Conservation (phyloP, 2,888 invertebrate genomes). For the Cheiracanthium punctorium region DNA sequence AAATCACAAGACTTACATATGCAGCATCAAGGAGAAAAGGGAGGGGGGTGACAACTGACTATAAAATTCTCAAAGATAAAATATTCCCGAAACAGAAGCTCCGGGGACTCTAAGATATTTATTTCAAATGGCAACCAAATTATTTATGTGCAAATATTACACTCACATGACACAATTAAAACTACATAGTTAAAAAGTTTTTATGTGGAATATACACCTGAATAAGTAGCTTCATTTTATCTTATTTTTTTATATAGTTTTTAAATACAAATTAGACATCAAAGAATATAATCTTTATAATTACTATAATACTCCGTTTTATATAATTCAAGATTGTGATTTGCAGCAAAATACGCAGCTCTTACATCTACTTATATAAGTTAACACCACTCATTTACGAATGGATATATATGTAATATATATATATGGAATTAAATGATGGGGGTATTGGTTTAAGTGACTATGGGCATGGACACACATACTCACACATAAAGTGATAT, state of each 20-base stretch:
- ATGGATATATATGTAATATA: no score
- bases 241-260: slow-evolving; percentile 25
- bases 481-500: slow-evolving; percentile 54
- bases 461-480: slow-evolving; percentile 64
- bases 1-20: slow-evolving; percentile 67
- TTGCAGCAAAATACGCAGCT: slow-evolving; percentile 69
- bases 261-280: slow-evolving; percentile 70
- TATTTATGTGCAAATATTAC: slow-evolving; percentile 64
- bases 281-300: slow-evolving; percentile 69
- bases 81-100: slow-evolving; percentile 52
- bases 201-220: slow-evolving; percentile 64
- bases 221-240: slow-evolving; percentile 57
- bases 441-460: slow-evolving; percentile 44
- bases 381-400: slow-evolving; percentile 51
- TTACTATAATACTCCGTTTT: slow-evolving; percentile 63
- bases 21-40: slow-evolving; percentile 57
- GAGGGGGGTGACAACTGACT: slow-evolving; percentile 61
- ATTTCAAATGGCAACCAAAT: slow-evolving; percentile 66
- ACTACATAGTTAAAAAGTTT: slow-evolving; percentile 66
- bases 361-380: slow-evolving; percentile 54
- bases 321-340: slow-evolving; percentile 63
- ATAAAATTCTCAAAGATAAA: slow-evolving; percentile 68
- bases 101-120: slow-evolving; percentile 63
- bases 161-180: slow-evolving; percentile 68
- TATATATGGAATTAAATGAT: slow-evolving; percentile 48